Percentiles rank a stretch among this genome's conserved stretches.
These are phyloP conservation scores for Sacculina carcini DNA, from an alignment of 2,888 invertebrate genomes.

Conservation along the genomic window DNA sequence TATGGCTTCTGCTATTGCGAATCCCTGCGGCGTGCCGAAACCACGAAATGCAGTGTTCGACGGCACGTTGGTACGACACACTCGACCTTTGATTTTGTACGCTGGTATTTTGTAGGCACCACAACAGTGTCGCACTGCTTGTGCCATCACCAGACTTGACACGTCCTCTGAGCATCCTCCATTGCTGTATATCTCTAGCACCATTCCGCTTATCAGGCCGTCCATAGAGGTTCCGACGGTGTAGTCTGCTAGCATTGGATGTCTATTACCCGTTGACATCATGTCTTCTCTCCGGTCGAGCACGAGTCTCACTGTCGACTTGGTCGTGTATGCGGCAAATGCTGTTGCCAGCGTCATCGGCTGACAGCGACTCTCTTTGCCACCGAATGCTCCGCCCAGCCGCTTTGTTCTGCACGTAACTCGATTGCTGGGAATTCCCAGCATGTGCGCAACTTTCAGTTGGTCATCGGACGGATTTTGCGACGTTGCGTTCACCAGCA, in stretches of 20 bases:
- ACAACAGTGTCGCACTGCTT: conserved; percentile 56
- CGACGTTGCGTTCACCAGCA: conserved; percentile 37
- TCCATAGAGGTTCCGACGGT: conserved; percentile 48
- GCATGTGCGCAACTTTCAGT: conserved; percentile 37
- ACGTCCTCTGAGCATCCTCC: conserved; percentile 58
- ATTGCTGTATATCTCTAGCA: conserved; percentile 48
- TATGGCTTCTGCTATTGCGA: conserved; percentile 57
- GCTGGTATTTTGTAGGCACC: conserved; percentile 55
- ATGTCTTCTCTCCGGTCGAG: conserved; percentile 86
- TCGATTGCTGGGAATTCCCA: conserved; percentile 37
- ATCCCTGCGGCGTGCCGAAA: conserved; percentile 72
- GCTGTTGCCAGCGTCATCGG: too few relatives aligned
- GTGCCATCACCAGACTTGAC: conserved; percentile 49
- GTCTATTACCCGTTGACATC: conserved; percentile 58
- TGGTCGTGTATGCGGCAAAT: too few relatives aligned
- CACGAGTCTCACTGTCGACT: conserved; percentile 67
- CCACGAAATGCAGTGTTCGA: conserved; percentile 84
- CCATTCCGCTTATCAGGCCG: conserved; percentile 45
- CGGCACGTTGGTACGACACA: conserved; percentile 65
- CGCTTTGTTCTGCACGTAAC: conserved; percentile 54
- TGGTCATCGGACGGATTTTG: conserved; percentile 19
- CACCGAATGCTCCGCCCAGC: conserved; percentile 85
- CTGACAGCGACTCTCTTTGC: too few relatives aligned
- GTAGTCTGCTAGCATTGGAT: conserved; percentile 56
- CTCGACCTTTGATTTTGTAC: conserved; percentile 36